Conservation (phyloP, 1,140 invertebrate genomes). For the Sinonovacula constricta region DNA sequence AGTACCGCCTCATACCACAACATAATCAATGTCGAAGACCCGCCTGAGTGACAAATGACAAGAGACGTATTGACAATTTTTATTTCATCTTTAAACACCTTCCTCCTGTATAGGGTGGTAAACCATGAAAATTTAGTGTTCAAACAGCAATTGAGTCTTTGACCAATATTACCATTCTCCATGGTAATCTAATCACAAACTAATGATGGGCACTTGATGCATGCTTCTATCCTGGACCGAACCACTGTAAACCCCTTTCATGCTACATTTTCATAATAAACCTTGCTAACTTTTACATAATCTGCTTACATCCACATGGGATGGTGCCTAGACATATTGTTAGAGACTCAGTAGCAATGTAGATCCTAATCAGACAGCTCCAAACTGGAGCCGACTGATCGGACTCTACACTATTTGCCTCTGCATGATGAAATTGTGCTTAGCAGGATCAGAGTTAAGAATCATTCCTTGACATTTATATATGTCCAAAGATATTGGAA, state of each 20-base stretch:
- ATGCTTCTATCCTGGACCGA: slow-evolving; percentile 10
- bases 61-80: slow-evolving; percentile 35
- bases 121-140: not conserved
- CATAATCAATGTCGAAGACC: not conserved
- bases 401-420: no score
- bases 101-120: not conserved
- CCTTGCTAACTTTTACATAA: no score
- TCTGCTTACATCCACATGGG: no score
- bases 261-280: no score
- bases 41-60: slow-evolving; percentile 14
- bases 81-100: slow-evolving; percentile 40
- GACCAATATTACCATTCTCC: not conserved
- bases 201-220: slow-evolving; percentile 6
- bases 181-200: not conserved
- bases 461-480: slow-evolving; percentile 32
- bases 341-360: no score
- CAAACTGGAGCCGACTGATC: no score
- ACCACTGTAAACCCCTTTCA: no score
- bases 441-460: slow-evolving; percentile 5
- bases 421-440: no score
- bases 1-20: not conserved
- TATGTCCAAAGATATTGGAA: slow-evolving; percentile 21
- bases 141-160: not conserved
- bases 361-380: no score
- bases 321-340: no score